Base-by-base conservation (phyloP, 2,888 invertebrate species). In the Leucoptera coffeella region DNA sequence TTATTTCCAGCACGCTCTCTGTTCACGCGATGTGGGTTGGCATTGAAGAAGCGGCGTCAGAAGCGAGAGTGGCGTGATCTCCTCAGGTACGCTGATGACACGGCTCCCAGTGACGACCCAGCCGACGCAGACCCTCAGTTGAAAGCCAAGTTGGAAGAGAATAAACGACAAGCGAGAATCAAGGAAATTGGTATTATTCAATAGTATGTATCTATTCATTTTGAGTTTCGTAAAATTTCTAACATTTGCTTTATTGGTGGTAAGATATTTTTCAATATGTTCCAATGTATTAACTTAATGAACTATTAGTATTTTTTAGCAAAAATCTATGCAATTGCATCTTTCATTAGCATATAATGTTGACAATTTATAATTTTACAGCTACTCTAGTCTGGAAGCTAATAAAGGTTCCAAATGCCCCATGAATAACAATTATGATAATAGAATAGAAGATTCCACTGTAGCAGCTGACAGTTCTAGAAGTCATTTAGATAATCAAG, bases 121-220 rank as follows among this genome's bases (percentile, higher is more conserved):
- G 80, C 81, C 0, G 50, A 67, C 5, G 39, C 45, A 1, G 77
- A 81, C 40, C 47, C 60, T 1, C 40, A 44, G 5, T 48, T 82
- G n/a, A 39, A 53, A 24, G 64, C 64, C 7, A 69, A 69, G 35
- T 45, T 82, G 9, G 53, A 65, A 20, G 56, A 55, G 12, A 81
- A 80, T 42, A 58, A 36, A 19, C 31, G 23, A 1, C 31, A 47
- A 1, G 58, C 54, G 1, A 23, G 32, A 20, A 36, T 36, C 12
- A 57, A 47, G 4, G 62, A 64, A 37, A 7, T 33, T 0, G 45
- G 49, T 3, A 20, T 62, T 13, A 14, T 59, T 0, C 40, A 55
- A 3, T 45, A 41, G 60, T 55, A 35, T 26, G 2, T 14, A 10
- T 10, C 9, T 12, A 14, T 14, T 5, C 11, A 11, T 12, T 22